Percentiles rank a stretch among this genome's conserved stretches.
phyloP scores from a whole-genome alignment of 2,797 vertebrate species.

The Podarcis lilfordi region DNA sequence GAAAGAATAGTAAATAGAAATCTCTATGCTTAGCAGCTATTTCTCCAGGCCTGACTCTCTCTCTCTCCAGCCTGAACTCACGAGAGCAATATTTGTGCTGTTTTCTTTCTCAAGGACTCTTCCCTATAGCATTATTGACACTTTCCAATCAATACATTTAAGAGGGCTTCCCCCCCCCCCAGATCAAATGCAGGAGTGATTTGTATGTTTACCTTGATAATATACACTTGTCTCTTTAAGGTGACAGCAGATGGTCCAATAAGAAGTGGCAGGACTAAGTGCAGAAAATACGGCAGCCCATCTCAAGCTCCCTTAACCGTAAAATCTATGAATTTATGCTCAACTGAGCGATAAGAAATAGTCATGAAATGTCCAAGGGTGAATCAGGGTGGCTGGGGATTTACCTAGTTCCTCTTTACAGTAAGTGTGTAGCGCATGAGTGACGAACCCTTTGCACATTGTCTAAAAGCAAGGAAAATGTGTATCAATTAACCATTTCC shows the following conservation, averaged over 20 bases:
- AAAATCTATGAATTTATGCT: constrained; percentile 96
- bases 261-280: constrained; percentile 85
- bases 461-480: constrained; percentile 54
- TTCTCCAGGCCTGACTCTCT: constrained; percentile 38
- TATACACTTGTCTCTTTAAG: constrained; percentile 82
- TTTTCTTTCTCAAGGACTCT: constrained; percentile 61
- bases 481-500: constrained; percentile 72
- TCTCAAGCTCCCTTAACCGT: constrained; percentile 91
- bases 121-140: constrained; percentile 63
- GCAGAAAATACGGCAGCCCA: constrained; percentile 84
- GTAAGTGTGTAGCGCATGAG: not conserved
- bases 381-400: constrained; percentile 64
- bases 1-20: constrained; percentile 38
- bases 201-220: constrained; percentile 75
- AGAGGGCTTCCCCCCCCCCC: constrained; percentile 54
- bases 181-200: constrained; percentile 73
- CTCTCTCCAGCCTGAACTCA: constrained; percentile 27
- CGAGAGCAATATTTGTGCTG: constrained; percentile 31
- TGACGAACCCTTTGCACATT: constrained; percentile 53
- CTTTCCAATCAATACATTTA: constrained; percentile 72
- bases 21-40: not conserved
- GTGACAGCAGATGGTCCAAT: constrained; percentile 83
- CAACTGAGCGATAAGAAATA: constrained; percentile 79
- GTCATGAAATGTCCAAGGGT: constrained; percentile 71
- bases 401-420: constrained; percentile 48